Conservation (phyloP, 2,113 vertebrate species). For the Pelecanoides urinatrix region DNA sequence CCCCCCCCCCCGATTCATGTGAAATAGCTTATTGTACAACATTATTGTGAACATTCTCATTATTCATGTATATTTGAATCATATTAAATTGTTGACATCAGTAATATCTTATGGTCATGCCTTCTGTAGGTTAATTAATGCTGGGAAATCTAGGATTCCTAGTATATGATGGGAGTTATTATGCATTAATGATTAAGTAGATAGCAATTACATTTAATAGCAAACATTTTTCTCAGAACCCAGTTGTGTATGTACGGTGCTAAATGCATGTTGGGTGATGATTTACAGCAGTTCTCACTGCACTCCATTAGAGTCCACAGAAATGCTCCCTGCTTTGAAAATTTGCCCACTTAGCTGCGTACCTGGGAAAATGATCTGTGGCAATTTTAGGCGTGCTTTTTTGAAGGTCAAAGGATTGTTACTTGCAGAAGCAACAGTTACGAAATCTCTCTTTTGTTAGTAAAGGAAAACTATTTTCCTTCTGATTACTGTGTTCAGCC, state of each 20-base stretch:
- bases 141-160: background rate
- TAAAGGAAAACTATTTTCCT: background rate
- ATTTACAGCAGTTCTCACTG: background rate
- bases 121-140: background rate
- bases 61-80: background rate
- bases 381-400: background rate
- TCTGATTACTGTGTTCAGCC: background rate
- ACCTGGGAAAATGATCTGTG: background rate
- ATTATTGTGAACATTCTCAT: background rate
- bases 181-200: background rate
- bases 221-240: background rate
- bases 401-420: background rate
- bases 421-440: background rate
- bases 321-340: background rate
- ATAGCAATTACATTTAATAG: background rate
- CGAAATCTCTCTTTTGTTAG: background rate
- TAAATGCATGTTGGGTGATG: background rate
- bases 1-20: background rate
- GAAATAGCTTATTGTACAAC: background rate
- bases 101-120: background rate
- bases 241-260: background rate
- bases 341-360: background rate
- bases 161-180: background rate
- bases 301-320: background rate
- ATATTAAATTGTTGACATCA: background rate